Conservation (phyloP, 2,797 vertebrate genomes). For the Catamblyrhynchus diadema region DNA sequence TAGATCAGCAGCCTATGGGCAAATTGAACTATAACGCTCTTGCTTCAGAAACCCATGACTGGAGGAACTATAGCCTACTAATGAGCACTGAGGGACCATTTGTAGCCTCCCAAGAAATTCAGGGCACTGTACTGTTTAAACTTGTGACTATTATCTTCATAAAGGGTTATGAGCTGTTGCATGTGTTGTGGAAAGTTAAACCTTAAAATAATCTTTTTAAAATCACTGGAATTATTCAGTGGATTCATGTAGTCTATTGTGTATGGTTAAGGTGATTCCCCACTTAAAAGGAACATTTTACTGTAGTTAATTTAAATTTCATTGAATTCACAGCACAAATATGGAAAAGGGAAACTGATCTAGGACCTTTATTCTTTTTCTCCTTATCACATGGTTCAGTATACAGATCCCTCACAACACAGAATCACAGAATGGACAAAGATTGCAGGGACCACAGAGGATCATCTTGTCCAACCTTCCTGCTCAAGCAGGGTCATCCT, state of each 20-base stretch:
- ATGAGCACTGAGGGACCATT: not conserved
- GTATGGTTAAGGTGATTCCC: not conserved
- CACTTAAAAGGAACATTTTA: not conserved
- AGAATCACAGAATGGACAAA: not conserved
- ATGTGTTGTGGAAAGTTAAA: not conserved
- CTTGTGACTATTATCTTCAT: not conserved
- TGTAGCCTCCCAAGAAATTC: not conserved
- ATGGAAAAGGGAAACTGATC: not conserved
- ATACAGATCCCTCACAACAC: not conserved
- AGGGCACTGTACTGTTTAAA: not conserved
- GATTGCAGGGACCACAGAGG: not conserved
- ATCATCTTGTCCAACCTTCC: not conserved
- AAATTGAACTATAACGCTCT: not conserved
- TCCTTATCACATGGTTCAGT: not conserved
- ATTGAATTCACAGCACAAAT: not conserved
- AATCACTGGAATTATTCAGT: not conserved
- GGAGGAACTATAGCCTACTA: not conserved
- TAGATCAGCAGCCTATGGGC: not conserved
- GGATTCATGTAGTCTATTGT: not conserved
- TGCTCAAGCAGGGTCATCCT: not conserved
- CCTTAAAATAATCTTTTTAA: not conserved
- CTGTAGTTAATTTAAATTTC: not conserved
- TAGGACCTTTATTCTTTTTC: not conserved
- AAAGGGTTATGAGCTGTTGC: constrained; percentile 12
- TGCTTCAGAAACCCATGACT: not conserved